Evolutionary conservation across 53 echinoderm and acorn worm species (phyloP), one percentile per base, ranked within the genome.

Genomic region (Echinometra lucunter): DNA sequence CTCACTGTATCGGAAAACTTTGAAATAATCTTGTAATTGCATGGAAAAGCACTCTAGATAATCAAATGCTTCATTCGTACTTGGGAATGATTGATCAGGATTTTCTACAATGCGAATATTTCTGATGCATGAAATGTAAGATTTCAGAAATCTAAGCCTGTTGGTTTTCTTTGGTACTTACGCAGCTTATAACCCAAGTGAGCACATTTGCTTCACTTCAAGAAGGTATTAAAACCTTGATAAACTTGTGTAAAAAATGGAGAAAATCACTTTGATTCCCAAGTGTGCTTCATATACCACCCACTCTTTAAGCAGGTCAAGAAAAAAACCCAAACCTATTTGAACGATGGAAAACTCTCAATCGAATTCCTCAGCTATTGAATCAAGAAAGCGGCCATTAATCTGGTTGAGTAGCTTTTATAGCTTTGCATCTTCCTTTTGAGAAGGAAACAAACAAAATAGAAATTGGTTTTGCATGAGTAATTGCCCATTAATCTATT

Each of bases 401-500:
- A 47, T 83, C 49, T 47, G 47, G 27, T 83, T 15, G 83, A 83
- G 83, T 49, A n/a, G 28, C 27, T 83, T 83, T 83, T 47, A 83
- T 83, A 47, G 11, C 83, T 47, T 17, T 47, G 80, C 83, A 49
- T 83, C 83, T 25, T 83, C 83, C 25, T 83, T 83, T 74, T 49
- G 38, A 83, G 49, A 45, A 47, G 83, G 47, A 83, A 83, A 83
- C 47, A 45, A 83, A 83, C 45, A 83, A 45, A 56, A 83, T 83
- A 83, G 27, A 83, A 83, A 83, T 21, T n/a, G n/a, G 45, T 83
- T 49, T 47, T 83, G 83, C 83, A 45, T 45, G 83, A 83, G 83
- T 49, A 83, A 83, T 45, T 47, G 27, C 83, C 83, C 83, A 83
- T 45, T 7, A 83, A 47, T 47, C 83, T 47, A 27, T 83, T 83